Evolutionary conservation across 2,113 vertebrate genomes (phyloP).

Genomic region (Coreoperca whiteheadi): DNA sequence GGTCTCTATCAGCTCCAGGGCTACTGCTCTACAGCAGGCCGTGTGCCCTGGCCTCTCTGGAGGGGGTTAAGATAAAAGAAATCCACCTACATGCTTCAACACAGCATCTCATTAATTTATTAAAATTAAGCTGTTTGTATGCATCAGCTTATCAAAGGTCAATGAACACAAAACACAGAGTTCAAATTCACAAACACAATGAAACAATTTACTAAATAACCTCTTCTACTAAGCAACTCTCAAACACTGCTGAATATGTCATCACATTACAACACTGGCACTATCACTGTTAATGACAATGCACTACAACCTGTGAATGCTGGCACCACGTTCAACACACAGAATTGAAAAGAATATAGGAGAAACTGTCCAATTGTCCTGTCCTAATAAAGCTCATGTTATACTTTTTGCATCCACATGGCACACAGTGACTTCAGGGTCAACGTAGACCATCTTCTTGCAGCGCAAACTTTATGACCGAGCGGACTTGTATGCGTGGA

Average conservation of each 20-base stretch:
- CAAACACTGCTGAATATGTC: slow-evolving; percentile 1
- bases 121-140: slow-evolving; percentile 38
- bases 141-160: slow-evolving; percentile 39
- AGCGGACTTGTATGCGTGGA: slow-evolving; percentile 8
- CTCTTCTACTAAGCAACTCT: neutral
- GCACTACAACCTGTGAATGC: neutral
- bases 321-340: neutral
- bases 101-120: slow-evolving; percentile 1
- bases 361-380: neutral
- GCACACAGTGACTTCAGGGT: accelerated
- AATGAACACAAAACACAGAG: slow-evolving; percentile 2
- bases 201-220: neutral
- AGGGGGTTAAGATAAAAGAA: neutral
- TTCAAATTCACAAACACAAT: slow-evolving; percentile 6
- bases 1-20: neutral
- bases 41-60: neutral
- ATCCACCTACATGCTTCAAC: neutral
- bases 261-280: neutral
- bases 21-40: slow-evolving; percentile 15
- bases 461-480: neutral
- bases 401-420: neutral
- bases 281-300: neutral
- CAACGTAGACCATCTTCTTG: neutral
- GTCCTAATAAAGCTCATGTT: neutral
- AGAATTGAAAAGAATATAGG: neutral